These are phyloP conservation scores for Listrodromus nycthemerus DNA, from an alignment of 2,888 invertebrate species.

Conservation along the genomic window DNA sequence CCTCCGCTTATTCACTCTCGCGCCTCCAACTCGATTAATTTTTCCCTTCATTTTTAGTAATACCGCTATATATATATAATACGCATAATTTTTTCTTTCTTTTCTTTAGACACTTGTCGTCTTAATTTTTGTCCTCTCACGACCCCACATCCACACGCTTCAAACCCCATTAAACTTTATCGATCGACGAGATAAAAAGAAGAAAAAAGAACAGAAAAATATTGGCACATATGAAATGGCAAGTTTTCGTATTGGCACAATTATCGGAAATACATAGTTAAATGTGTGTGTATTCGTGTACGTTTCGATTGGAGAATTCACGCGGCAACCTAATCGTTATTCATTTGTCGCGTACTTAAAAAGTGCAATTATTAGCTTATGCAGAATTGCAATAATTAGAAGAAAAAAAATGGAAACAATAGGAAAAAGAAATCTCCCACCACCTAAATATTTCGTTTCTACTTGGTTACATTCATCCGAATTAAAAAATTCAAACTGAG, in stretches of 20 bases:
- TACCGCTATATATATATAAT: constrained; percentile 61
- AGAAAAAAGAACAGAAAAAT: constrained; percentile 32
- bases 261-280: constrained; percentile 66
- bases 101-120: constrained; percentile 31
- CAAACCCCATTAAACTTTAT: constrained; percentile 6
- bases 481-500: constrained; percentile 51
- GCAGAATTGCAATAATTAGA: constrained; percentile 24
- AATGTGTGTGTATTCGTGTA: constrained; percentile 30
- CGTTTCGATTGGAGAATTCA: constrained; percentile 46
- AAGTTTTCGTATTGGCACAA: constrained; percentile 83
- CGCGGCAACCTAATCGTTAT: constrained; percentile 12
- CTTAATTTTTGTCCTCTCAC: constrained; percentile 18
- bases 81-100: constrained; percentile 43
- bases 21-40: constrained; percentile 24
- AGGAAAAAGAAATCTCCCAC: constrained; percentile 38
- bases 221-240: constrained; percentile 84
- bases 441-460: constrained; percentile 35
- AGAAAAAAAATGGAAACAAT: constrained; percentile 16
- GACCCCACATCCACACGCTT: constrained; percentile 9
- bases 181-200: constrained; percentile 34
- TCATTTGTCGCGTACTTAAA: constrained; percentile 33
- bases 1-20: constrained; percentile 45
- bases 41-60: constrained; percentile 32
- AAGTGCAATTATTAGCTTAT: constrained; percentile 5
- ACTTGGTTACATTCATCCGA: constrained; percentile 23